Base-by-base conservation (phyloP, 2,888 invertebrate species). In the Cephalotes varians region DNA sequence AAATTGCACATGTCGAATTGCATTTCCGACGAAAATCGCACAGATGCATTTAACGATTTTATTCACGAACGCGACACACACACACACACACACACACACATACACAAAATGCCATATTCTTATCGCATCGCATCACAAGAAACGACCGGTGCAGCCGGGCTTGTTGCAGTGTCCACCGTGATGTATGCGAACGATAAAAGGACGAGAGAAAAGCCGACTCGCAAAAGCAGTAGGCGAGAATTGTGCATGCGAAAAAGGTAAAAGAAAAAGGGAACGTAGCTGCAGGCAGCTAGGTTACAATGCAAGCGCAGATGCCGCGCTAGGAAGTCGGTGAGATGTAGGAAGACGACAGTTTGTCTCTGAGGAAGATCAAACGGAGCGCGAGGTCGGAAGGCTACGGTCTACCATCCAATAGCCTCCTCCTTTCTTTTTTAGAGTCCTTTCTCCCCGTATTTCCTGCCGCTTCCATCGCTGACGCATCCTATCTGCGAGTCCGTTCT, bases 361-460 rank as follows among this genome's bases (percentile, higher is more conserved):
- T 49, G 37, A 71, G 85, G 80, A 81, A 81, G 87, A 88, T 87
- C 86, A 85, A 88, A 88, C 88, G 87, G 77, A 91, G 76, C 69
- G 82, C 51, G 25, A 71, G 81, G 81, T 69, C 84, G 83, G 79
- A 89, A 86, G 74, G 85, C 82, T 85, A 64, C 82, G 73, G n/a
- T 84, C 86, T 80, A 64, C 71, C 54, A 60, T 69, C 73, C 69
- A 54, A 54, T 77, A 82, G 77, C 54, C 81, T 81, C 49, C 84
- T 58, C 58, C 71, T 73, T 81, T 80, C 56, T 79, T 72, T n/a
- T 21, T 76, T 58, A 7, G 34, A 25, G 40, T 12, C 47, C 71
- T 51, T 54, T 44, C 69, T 69, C 81, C 65, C 49, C 65, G 58
- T 76, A 64, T 74, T 84, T 84, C 60, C 82, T 60, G n/a, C 71